Evolutionary conservation across 2,888 invertebrate genomes (phyloP).

Genomic region (Cerceris rybyensis): DNA sequence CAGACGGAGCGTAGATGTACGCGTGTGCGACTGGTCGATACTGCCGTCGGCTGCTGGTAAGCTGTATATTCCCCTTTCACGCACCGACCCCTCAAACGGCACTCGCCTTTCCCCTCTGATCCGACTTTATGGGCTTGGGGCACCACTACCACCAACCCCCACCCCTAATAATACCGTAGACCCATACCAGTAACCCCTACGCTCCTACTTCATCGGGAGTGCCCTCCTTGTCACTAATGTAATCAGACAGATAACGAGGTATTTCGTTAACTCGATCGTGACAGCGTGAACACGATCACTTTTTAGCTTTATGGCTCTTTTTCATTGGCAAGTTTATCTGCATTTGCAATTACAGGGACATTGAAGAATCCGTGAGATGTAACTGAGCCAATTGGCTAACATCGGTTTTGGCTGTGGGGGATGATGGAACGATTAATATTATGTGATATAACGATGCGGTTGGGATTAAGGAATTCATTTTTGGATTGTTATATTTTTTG

Average conservation of each 20-base stretch:
- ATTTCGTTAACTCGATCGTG: conserved; percentile 25
- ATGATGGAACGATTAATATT: too few relatives aligned
- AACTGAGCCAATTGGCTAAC: too few relatives aligned
- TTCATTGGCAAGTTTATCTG: not conserved
- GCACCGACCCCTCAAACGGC: conserved; percentile 56
- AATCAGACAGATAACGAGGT: conserved; percentile 42
- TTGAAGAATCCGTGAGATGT: conserved; percentile 2
- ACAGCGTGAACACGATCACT: conserved; percentile 4
- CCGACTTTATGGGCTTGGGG: conserved; percentile 25
- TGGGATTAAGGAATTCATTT: too few relatives aligned
- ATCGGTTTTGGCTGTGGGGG: too few relatives aligned
- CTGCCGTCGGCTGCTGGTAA: conserved; percentile 72
- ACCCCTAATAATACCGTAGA: conserved; percentile 36
- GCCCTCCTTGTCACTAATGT: conserved; percentile 36
- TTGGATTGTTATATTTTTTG: too few relatives aligned
- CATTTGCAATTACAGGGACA: not conserved
- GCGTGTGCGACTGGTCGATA: conserved; percentile 76
- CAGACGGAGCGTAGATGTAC: conserved; percentile 55
- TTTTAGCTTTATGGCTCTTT: conserved; percentile 17
- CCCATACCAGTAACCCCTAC: conserved; percentile 29
- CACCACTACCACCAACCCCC: too few relatives aligned
- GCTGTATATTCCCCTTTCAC: conserved; percentile 63
- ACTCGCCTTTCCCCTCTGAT: conserved; percentile 37
- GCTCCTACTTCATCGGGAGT: conserved; percentile 40
- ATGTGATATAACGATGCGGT: too few relatives aligned